These are phyloP conservation scores for Fulica atra DNA, from an alignment of 2,113 vertebrate species.

Conservation along the genomic window DNA sequence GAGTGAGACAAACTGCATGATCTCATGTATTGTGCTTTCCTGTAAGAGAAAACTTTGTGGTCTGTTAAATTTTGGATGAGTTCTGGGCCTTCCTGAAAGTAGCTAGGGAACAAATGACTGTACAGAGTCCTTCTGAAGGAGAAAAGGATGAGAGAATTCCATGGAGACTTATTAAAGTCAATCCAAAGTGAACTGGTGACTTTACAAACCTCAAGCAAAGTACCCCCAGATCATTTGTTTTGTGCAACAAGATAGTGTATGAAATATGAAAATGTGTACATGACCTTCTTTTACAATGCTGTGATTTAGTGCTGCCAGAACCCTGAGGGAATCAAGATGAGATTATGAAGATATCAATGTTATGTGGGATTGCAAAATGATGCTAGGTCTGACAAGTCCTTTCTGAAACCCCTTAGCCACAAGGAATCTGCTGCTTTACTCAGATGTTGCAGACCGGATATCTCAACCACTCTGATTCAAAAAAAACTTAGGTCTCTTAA, in stretches of 20 bases:
- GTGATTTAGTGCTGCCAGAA: slow-evolving; percentile 46
- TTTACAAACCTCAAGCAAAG: slow-evolving; percentile 41
- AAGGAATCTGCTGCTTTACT: slow-evolving; percentile 24
- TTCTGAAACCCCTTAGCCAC: slow-evolving; percentile 42
- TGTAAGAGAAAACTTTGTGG: neutral
- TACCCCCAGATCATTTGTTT: slow-evolving; percentile 10
- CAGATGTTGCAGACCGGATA: neutral
- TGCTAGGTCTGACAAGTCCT: neutral
- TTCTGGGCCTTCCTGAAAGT: slow-evolving; percentile 2
- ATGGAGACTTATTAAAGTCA: slow-evolving; percentile 16
- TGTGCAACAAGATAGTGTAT: neutral
- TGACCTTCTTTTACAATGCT: slow-evolving; percentile 53
- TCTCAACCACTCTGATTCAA: neutral
- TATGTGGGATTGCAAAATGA: slow-evolving; percentile 35
- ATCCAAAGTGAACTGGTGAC: slow-evolving; percentile 41
- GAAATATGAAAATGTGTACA: slow-evolving; percentile 52
- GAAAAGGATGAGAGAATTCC: slow-evolving; percentile 35
- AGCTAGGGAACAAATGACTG: slow-evolving; percentile 32
- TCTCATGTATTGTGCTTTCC: neutral
- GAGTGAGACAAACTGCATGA: neutral
- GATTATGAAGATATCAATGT: slow-evolving; percentile 8
- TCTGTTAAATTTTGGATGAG: neutral
- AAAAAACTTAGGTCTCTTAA: neutral
- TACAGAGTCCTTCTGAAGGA: neutral
- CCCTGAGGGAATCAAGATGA: slow-evolving; percentile 7